A percentile compares a stretch with the other conserved stretches of the same genome.
These are phyloP conservation scores for Sipha flava DNA, from an alignment of 1,140 invertebrate species.

Conservation along the genomic window DNA sequence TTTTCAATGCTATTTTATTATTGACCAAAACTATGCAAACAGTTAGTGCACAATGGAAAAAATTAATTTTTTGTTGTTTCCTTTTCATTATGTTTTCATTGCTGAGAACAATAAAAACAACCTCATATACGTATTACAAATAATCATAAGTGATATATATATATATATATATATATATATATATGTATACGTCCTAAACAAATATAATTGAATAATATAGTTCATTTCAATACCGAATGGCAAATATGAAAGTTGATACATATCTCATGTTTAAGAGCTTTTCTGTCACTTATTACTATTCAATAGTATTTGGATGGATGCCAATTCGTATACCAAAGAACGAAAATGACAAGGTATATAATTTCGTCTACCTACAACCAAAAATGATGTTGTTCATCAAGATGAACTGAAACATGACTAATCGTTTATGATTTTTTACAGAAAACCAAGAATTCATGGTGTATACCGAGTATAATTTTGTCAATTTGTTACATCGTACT, in stretches of 20 bases:
- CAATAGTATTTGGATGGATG: constrained; percentile 31
- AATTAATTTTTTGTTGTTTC: no score
- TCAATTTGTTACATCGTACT: background rate
- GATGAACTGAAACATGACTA: no score
- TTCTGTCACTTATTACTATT: constrained; percentile 20
- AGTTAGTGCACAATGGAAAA: no score
- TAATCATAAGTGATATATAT: no score
- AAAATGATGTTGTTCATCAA: background rate
- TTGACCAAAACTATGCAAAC: no score
- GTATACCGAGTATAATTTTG: background rate
- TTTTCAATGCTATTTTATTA: no score
- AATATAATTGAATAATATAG: background rate
- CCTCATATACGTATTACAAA: no score
- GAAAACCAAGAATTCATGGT: background rate
- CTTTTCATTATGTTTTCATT: no score
- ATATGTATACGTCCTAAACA: background rate
- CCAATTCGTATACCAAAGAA: constrained; percentile 22
- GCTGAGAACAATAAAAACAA: no score
- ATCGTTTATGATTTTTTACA: background rate
- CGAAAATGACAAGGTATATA: background rate
- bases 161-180: no score
- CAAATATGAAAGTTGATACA: background rate
- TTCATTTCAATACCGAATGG: background rate
- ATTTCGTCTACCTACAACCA: background rate
- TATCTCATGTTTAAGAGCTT: constrained; percentile 17